Evolutionary conservation across 2,888 invertebrate genomes (phyloP).

Genomic region (Tipula unca): DNA sequence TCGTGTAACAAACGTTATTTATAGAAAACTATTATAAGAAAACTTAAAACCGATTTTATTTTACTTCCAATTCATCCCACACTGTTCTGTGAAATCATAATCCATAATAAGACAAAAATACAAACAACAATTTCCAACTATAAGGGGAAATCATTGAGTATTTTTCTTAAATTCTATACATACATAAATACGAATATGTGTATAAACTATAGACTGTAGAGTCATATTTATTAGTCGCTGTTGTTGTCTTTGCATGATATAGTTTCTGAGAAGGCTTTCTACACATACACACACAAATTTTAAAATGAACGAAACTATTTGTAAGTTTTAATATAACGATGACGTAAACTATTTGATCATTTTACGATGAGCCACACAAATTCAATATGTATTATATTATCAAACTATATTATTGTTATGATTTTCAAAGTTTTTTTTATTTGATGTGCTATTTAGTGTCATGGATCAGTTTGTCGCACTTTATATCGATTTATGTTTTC

Average conservation of each 20-base stretch:
- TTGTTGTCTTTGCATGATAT: neutral
- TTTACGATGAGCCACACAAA: neutral
- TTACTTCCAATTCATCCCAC: neutral
- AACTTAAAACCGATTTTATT: neutral
- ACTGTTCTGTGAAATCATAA: neutral
- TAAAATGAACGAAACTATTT: neutral
- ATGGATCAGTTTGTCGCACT: neutral
- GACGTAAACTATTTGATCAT: neutral
- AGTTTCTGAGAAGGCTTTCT: neutral
- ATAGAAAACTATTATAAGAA: neutral
- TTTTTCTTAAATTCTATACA: neutral
- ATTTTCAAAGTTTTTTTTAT: neutral
- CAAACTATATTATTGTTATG: neutral
- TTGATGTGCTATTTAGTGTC: neutral
- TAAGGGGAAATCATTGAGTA: neutral
- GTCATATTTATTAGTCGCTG: neutral
- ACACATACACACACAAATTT: neutral
- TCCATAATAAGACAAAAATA: neutral
- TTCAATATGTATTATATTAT: neutral
- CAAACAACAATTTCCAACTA: neutral
- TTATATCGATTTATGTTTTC: neutral
- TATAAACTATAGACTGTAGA: neutral
- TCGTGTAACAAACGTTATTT: neutral
- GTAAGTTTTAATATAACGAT: neutral
- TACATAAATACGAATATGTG: neutral